phyloP scores from a whole-genome alignment of 37 sponge, comb jelly and placozoan genomes.

The Crambe crambe region DNA sequence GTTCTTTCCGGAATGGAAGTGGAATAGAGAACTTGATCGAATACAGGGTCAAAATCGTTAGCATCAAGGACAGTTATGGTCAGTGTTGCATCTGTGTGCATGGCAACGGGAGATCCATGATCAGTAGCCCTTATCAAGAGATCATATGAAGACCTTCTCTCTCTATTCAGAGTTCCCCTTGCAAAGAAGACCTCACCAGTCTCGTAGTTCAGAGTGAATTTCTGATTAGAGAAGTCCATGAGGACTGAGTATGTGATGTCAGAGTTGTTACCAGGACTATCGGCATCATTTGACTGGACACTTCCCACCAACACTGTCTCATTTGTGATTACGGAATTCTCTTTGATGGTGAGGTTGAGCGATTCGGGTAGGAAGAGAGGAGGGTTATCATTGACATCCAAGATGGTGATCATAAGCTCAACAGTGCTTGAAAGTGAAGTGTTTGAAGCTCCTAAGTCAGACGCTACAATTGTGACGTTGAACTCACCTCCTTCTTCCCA shows the following conservation, averaged over 20 bases:
- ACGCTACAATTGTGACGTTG: constrained; percentile 32
- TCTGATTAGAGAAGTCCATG: constrained; percentile 37
- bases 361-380: constrained; percentile 47
- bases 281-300: constrained; percentile 44
- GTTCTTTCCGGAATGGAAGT: constrained; percentile 44
- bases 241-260: constrained; percentile 37
- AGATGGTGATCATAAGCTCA: constrained; percentile 37
- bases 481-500: constrained; percentile 48
- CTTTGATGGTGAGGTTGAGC: constrained; percentile 40
- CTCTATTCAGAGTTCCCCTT: constrained; percentile 38
- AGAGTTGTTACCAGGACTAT: constrained; percentile 61
- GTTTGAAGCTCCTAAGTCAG: constrained; percentile 30
- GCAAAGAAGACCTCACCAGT: constrained; percentile 54
- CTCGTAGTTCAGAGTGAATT: constrained; percentile 39
- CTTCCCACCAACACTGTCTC: constrained; percentile 17
- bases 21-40: constrained; percentile 15
- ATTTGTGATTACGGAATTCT: constrained; percentile 40
- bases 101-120: constrained; percentile 38
- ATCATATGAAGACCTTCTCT: constrained; percentile 36
- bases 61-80: constrained; percentile 45
- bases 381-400: constrained; percentile 68
- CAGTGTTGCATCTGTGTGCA: constrained; percentile 41
- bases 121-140: constrained; percentile 55
- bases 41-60: constrained; percentile 69
- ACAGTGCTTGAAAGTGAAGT: constrained; percentile 33